Evolutionary conservation across 2,113 vertebrate genomes (phyloP), one percentile per base, ranked within the genome.

Genomic region (Coracopsis vasa): DNA sequence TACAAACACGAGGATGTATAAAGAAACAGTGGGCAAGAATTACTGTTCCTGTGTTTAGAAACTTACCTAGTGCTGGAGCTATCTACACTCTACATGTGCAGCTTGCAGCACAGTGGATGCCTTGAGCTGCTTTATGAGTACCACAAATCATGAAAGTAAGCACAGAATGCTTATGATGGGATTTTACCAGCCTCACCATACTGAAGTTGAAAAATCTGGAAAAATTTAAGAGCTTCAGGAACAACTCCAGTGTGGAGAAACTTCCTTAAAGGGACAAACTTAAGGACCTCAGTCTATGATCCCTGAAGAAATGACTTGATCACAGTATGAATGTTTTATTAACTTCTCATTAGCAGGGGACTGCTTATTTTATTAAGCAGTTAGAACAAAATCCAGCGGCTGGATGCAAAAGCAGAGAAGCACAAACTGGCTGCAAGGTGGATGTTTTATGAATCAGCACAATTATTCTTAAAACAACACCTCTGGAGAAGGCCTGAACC

Each of bases 391-490:
- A 72, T 48, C 65, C 29, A 33, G 23, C 6, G 16, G 16, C 74
- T 56, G 71, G 42, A 54, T 64, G 75, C 11, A 42, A 73, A 84
- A 67, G 18, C 2, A 6, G 66, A 35, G 41, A 75, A 86, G 61
- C 70, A 50, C 25, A 15, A 86, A 56, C 31, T 25, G 64, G 39
- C 64, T 5, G 0, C 4, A 35, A 74, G 54, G 67, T 31, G 60
- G 60, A 8, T 25, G 69, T 71, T 90, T 90, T 95, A 74, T 96
- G 95, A 96, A 96, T 93, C 90, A 74, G 88, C 92, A 70, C 51
- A 83, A 94, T 83, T 88, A 93, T 93, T 67, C 65, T 45, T 42
- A 15, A 58, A 86, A 47, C 18, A 77, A 33, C 45, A 19, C 2
- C 53, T 21, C 33, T 15, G 31, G 64, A 21, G 67, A 80, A 93